A percentile compares a stretch with the other conserved stretches of the same genome.
These are phyloP conservation scores for Therioaphis trifolii DNA, from an alignment of 2,888 invertebrate species.

Conservation along the genomic window DNA sequence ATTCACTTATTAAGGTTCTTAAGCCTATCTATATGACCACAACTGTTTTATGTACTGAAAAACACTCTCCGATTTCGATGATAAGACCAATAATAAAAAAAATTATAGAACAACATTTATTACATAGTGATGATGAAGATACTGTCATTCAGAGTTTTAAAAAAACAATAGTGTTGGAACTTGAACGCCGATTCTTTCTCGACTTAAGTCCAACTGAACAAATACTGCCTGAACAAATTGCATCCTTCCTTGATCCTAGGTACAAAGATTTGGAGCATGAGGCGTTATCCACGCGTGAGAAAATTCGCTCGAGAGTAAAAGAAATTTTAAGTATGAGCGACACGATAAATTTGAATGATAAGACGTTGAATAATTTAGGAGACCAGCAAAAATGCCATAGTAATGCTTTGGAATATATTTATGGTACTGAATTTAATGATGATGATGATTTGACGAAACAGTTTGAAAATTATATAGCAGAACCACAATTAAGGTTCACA, in stretches of 20 bases:
- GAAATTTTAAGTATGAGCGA: slow-evolving; percentile 14
- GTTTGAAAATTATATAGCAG: slow-evolving; percentile 22
- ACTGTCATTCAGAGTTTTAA: slow-evolving; percentile 11
- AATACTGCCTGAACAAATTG: not conserved
- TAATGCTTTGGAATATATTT: slow-evolving; percentile 26
- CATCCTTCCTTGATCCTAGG: not conserved
- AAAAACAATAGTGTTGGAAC: slow-evolving; percentile 17
- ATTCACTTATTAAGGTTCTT: slow-evolving; percentile 15
- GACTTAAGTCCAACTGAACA: not conserved
- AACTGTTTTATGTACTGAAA: slow-evolving; percentile 8
- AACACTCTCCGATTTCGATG: slow-evolving; percentile 4
- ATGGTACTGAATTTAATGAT: slow-evolving; percentile 32
- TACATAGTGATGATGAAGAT: slow-evolving; percentile 8
- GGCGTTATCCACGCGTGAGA: no score
- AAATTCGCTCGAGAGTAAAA: no score
- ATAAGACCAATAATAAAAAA: slow-evolving; percentile 2
- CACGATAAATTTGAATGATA: slow-evolving; percentile 19
- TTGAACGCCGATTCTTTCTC: no score
- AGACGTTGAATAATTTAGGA: slow-evolving; percentile 19
- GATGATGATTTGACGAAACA: slow-evolving; percentile 37
- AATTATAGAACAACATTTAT: slow-evolving; percentile 17
- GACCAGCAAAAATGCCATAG: slow-evolving; percentile 26
- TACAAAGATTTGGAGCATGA: slow-evolving; percentile 10
- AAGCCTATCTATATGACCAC: slow-evolving; percentile 25
- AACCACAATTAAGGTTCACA: slow-evolving; percentile 36